Evolutionary conservation across 2,113 vertebrate species (phyloP).

Genomic region (Cnemophilus loriae): DNA sequence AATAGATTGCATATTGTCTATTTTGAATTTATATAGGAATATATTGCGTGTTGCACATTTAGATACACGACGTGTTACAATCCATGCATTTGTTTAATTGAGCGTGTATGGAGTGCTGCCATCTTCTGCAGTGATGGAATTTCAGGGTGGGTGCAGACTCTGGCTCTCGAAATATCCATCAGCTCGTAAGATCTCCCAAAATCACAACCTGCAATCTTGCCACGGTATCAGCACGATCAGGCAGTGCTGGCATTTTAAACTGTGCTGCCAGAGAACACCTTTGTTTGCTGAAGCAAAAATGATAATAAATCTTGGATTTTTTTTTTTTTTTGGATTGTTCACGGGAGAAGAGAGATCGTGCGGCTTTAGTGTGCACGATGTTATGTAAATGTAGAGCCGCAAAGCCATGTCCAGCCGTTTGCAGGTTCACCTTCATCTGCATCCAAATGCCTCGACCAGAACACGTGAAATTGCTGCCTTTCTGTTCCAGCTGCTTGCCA

Average conservation of each 20-base stretch:
- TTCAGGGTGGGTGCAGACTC: background rate
- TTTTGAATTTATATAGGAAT: no score
- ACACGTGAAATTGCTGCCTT: background rate
- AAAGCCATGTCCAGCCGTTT: background rate
- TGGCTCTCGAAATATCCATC: background rate
- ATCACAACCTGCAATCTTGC: background rate
- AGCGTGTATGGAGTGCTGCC: rapidly evolving
- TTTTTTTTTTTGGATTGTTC: background rate
- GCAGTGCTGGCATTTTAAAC: background rate
- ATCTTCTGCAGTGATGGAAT: background rate
- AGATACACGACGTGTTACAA: background rate
- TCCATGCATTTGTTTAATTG: background rate
- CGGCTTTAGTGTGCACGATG: background rate
- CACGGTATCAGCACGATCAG: background rate
- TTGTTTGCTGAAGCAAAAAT: background rate
- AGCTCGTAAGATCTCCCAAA: background rate
- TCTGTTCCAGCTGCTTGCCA: background rate
- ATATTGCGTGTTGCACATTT: no score
- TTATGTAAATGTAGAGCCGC: background rate
- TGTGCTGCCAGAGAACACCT: background rate
- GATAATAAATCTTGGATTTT: background rate
- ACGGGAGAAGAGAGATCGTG: background rate
- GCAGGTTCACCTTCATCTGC: background rate
- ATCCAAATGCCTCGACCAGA: background rate
- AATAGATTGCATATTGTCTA: no score